phyloP scores from a whole-genome alignment of 2,888 invertebrate species.

The Sphecodes monilicornis region DNA sequence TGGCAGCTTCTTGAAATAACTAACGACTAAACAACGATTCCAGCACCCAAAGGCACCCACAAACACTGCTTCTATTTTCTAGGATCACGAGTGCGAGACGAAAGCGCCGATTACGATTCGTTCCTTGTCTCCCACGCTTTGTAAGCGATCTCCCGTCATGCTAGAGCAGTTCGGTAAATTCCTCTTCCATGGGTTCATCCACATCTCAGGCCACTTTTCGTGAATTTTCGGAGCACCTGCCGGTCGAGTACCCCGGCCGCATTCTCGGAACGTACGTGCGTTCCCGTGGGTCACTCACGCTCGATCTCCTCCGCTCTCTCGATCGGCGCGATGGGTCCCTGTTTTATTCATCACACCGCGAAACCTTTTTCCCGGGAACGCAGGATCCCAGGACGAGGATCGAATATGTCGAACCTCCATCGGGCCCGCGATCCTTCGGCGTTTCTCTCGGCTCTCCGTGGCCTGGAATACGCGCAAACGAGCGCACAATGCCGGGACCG shows the following conservation, averaged over 20 bases:
- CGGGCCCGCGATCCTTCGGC: conserved; percentile 17
- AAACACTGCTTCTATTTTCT: neutral
- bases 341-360: conserved; percentile 60
- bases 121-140: neutral
- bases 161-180: neutral
- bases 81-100: neutral
- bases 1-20: neutral
- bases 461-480: conserved; percentile 41
- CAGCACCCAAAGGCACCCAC: neutral
- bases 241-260: neutral
- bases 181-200: neutral
- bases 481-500: conserved; percentile 48
- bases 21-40: neutral
- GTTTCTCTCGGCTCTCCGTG: conserved; percentile 35
- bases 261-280: conserved; percentile 3
- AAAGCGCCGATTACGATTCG: neutral
- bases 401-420: conserved; percentile 44
- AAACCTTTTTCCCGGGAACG: conserved; percentile 46
- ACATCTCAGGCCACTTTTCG: neutral
- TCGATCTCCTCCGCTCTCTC: conserved; percentile 8
- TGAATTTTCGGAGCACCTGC: conserved; percentile 2
- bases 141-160: neutral
- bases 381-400: conserved; percentile 50
- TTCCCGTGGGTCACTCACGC: conserved; percentile 21
- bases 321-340: conserved; percentile 19